Base-by-base conservation (phyloP, 2,113 vertebrate genomes). In the Leptosomus discolor region DNA sequence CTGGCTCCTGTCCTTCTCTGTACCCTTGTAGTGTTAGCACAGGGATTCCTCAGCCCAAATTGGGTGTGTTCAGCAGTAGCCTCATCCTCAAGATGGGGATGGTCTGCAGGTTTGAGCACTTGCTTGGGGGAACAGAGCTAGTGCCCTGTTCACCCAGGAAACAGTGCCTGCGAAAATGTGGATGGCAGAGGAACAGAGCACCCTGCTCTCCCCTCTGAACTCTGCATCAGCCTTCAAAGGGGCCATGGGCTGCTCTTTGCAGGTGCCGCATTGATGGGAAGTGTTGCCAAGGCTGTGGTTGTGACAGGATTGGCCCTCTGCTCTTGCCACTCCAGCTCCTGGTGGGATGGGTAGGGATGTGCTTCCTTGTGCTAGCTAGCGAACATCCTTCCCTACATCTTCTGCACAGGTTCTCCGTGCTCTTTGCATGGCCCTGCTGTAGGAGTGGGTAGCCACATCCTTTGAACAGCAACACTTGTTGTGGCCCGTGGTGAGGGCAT, bases 31-130 rank as follows among this genome's bases (percentile, higher is more conserved):
- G 48, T 6, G 0, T 23, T 36, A 48, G 53, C 18, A 9, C 8
- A 5, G 36, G 24, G 39, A 20, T 20, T 10, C 34, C 30, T 82
- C 6, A 2, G 50, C 32, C 12, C 29, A 32, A 12, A n/a, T 6
- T 0, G 0, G 5, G 53, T 1, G 8, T 8, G 5, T 15, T 18
- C 19, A 12, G n/a, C 1, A 0, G 21, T 9, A 15, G 50, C 37
- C 56, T 9, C 0, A 3, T 53, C 45, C 65, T 53, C 0, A 0
- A 29, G 23, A 3, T 4, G 26, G 26, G 37, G 37, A 8, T 8
- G 13, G 7, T 45, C 57, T 65, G 37, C 36, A 24, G 43, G 34
- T 34, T 23, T 32, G 18, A 27, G 68, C 9, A 5, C 46, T n/a
- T 1, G 0, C 32, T 56, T 34, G 11, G 14, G 19, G 34, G 36